Base-by-base conservation (phyloP, 2,888 invertebrate species). In the Zaprionus obscuricornis region DNA sequence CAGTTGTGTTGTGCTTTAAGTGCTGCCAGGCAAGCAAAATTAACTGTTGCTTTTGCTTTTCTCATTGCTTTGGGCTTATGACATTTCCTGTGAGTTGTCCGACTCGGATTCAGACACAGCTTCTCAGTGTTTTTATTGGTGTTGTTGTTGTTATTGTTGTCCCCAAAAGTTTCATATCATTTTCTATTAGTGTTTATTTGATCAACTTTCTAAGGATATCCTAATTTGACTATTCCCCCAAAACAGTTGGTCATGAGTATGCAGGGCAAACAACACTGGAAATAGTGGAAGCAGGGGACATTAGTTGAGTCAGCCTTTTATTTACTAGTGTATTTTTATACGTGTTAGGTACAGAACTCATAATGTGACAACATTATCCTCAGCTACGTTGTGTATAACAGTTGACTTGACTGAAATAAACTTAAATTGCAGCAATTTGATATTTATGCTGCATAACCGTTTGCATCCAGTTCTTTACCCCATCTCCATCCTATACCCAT, bases 111-210 rank as follows among this genome's bases (percentile, higher is more conserved):
- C 14, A 4, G 14, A 27, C n/a, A n/a, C n/a, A n/a, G n/a, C n/a
- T n/a, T n/a, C n/a, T n/a, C n/a, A n/a, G n/a, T n/a, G n/a, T n/a
- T n/a, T n/a, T n/a, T n/a, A n/a, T n/a, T n/a, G n/a, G n/a, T n/a
- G 7, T 36, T 22, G 40, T 22, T 22, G 43, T 20, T 16, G 27
- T 39, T 13, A 27, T 36, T 20, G 16, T 11, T 11, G 46, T 17
- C 46, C 45, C 39, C 55, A 46, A 36, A 46, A 52, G 42, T 26
- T 33, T 24, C n/a, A 11, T 64, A 34, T 7, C 46, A 54, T 33
- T 42, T 46, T 33, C 45, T 33, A 50, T 65, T 42, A 39, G 36
- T 69, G 45, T 50, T 42, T 51, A 39, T 69, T 43, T 63, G 49
- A 4, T n/a, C 4, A 11, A 31, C 27, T 36, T 10, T 8, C 22